These are phyloP conservation scores for Apodemus speciosus DNA, from an alignment of 2,113 vertebrate species.

Conservation along the genomic window DNA sequence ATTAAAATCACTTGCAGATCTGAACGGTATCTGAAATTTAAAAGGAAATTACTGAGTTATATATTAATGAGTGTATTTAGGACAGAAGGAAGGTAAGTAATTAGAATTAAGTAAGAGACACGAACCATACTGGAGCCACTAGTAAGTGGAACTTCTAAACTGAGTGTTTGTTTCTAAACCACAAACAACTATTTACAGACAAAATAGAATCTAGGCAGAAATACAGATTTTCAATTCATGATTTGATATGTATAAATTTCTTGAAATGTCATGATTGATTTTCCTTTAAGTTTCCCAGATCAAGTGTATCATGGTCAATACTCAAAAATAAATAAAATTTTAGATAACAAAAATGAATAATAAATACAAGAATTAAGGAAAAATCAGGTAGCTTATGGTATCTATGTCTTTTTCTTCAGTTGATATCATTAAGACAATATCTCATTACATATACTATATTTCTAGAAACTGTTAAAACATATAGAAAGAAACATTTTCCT, in stretches of 20 bases:
- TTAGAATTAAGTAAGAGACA: not conserved
- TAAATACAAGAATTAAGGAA: not conserved
- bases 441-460: not conserved
- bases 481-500: not conserved
- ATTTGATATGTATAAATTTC: not conserved
- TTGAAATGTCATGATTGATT: not conserved
- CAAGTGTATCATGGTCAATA: not conserved
- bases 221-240: not conserved
- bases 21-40: not conserved
- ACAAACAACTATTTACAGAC: not conserved
- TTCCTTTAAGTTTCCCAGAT: not conserved
- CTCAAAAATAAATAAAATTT: not conserved
- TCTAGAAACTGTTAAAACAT: not conserved
- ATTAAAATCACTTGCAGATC: not conserved
- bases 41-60: not conserved
- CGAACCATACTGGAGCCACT: not conserved
- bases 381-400: not conserved
- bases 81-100: not conserved
- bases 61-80: not conserved
- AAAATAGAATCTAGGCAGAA: not conserved
- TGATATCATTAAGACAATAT: not conserved
- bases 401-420: not conserved
- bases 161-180: not conserved
- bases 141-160: not conserved
- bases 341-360: not conserved